Evolutionary conservation across 2,113 vertebrate genomes (phyloP), one percentile per base, ranked within the genome.

Genomic region (Spizaetus ornatus): DNA sequence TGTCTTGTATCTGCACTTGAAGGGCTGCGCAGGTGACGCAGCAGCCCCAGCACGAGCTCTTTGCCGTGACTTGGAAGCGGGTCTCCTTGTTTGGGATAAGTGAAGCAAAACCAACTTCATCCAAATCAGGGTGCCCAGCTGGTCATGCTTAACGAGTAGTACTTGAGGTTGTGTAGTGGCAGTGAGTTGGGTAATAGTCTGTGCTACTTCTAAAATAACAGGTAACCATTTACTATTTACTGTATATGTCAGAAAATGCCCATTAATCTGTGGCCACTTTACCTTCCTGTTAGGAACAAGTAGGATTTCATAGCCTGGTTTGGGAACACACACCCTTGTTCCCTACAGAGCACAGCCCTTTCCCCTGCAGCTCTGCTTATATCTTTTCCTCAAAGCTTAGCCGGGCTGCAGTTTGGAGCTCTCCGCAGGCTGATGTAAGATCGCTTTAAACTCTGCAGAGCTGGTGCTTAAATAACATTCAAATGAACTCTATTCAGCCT

Each of bases 51-150:
- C 48, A 29, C 0, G 0, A 73, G 7, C n/a, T 86, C 19, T 77
- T 69, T 25, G n/a, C 45, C 0, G 0, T 34, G 36, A 34, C 25
- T 81, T 3, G 2, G 25, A 42, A 58, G 27, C 0, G 1, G 1
- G 3, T 50, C 11, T 79, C 52, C 55, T n/a, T 19, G 27, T 4
- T 0, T 32, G 47, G 34, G 32, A 23, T 31, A 53, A 62, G 36
- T 22, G 66, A 55, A 53, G 17, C 34, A 56, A 65, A 72, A 40
- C 8, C 7, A 58, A 9, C 34, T 47, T 76, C 21, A 22, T 17
- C 27, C 45, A 22, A 31, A 31, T 47, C n/a, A 40, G 36, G 3
- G 19, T 59, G n/a, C 40, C 40, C n/a, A 61, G 23, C 43, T 77
- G 22, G 27, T 45, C 25, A 0, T 23, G 16, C 45, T 81, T 21